Evolutionary conservation across 2,113 vertebrate genomes (phyloP), one percentile per base, ranked within the genome.

Genomic region (Equus quagga): DNA sequence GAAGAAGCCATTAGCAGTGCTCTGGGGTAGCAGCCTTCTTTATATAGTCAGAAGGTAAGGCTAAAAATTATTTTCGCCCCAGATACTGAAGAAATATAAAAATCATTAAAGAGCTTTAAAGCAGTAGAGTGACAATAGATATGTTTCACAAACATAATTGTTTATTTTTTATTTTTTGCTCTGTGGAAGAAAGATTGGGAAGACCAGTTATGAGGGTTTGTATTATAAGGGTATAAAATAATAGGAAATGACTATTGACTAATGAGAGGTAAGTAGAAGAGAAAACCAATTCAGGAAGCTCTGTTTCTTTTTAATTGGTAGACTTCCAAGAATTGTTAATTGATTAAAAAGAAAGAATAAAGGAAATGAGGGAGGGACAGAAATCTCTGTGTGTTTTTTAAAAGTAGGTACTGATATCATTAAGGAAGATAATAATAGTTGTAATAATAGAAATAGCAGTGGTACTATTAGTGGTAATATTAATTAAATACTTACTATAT

Each of bases 251-350:
- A 17, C 9, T 49, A 62, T 46, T 85, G 26, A 41, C 36, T 41
- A 41, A 41, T 41, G 36, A 87, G 46, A 87, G 19, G 10, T 33
- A 89, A 85, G 84, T 54, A 91, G 6, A 10, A 80, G 13, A 67
- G 23, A 86, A 75, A 92, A 11, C 8, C 75, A 56, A 70, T 81
- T 92, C 31, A 89, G 41, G 21, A 97, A 94, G 81, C 62, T 86
- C 24, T 78, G 56, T 88, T 41, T 96, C 64, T 73, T 93, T 89
- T 8, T 95, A 80, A 75, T 6, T 95, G 41, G 81, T 49, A 91
- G 49, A 69, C 46, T 79, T 89, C 15, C 6, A 92, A 81, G 51
- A 92, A 94, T 31, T 76, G 62, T 26, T 83, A 84, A 73, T 85
- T 76, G 91, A 75, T 80, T 83, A 81, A 78, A 93, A 90, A 69